Evolutionary conservation across 1,140 invertebrate genomes (phyloP), one percentile per base, ranked within the genome.

Genomic region (Bombus ignitus): DNA sequence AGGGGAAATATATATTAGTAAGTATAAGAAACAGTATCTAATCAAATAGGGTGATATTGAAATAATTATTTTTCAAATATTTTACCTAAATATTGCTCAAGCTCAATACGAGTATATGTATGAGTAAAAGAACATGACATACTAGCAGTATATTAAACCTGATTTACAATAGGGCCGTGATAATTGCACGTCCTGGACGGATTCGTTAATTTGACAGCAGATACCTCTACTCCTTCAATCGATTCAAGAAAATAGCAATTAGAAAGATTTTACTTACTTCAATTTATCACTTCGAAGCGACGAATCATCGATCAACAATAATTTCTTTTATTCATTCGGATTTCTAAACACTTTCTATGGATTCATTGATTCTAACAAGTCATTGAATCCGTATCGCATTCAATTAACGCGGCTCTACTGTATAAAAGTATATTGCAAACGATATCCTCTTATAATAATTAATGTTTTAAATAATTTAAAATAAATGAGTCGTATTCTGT

Each of bases 381-480:
- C 18, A 18, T 0, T 2, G 25, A 39, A 39, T 28, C 37, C 68
- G 10, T 42, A 12, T 72, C 25, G 1, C 39, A 6, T 15, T 72
- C 70, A 72, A 72, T 72, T 72, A 44, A 73, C 42, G 28, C n/a
- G 71, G 42, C 15, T 73, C 71, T 73, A 73, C 28, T 18, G 71
- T 32, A 32, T 32, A 22, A 32, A 73, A 73, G 44, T 73, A 73
- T 73, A 44, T 25, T 44, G 4, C 25, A 71, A 71, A 42, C 13
- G 2, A 10, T 28, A 28, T 73, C 0, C 3, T 44, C 9, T 32
- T 73, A 3, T 22, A n/a, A 73, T 15, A 71, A 5, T 73, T 42
- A 44, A 44, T 9, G 13, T 39, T 44, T 32, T 22, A 22, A 28
- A 32, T 47, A 22, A 22, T 22, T 73, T 15, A 25, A 39, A 28